phyloP scores from a whole-genome alignment of 2,888 invertebrate species.

The Lepidochrysops patricia region DNA sequence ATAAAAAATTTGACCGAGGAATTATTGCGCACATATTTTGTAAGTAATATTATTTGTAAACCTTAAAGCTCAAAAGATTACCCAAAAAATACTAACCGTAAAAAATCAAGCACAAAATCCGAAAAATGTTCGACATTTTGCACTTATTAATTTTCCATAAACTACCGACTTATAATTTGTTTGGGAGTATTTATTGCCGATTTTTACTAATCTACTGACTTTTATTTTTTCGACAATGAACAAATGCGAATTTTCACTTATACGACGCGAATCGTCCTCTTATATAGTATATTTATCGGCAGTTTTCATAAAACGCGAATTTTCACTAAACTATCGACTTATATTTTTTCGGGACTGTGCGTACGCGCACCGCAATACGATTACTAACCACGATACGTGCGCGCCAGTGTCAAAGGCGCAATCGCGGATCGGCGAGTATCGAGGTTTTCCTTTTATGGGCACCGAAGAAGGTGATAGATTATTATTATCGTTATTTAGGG shows the following conservation, averaged over 20 bases:
- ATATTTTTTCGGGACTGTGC: not conserved
- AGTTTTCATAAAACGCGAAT: too few species aligned
- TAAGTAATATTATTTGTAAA: too few species aligned
- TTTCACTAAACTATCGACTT: not conserved
- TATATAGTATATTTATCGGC: too few species aligned
- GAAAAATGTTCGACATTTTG: not conserved
- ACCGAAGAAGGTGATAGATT: not conserved
- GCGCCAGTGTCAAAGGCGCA: not conserved
- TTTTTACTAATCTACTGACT: not conserved
- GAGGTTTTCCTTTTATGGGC: not conserved
- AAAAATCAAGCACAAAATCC: not conserved
- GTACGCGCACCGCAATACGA: not conserved
- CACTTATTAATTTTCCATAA: too few species aligned
- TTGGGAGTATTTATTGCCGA: too few species aligned
- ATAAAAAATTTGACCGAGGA: too few species aligned
- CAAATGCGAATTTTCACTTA: too few species aligned
- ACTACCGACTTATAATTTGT: not conserved
- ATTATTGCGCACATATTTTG: too few species aligned
- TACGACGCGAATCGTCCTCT: too few species aligned
- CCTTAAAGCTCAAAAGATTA: not conserved
- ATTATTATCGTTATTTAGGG: not conserved
- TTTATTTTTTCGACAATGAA: not conserved
- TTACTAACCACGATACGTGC: not conserved
- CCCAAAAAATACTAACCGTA: constrained; percentile 8
- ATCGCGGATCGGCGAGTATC: not conserved